Evolutionary conservation across 2,888 invertebrate species (phyloP), one percentile per base, ranked within the genome.

Genomic region (Torymus aiolomorphi): DNA sequence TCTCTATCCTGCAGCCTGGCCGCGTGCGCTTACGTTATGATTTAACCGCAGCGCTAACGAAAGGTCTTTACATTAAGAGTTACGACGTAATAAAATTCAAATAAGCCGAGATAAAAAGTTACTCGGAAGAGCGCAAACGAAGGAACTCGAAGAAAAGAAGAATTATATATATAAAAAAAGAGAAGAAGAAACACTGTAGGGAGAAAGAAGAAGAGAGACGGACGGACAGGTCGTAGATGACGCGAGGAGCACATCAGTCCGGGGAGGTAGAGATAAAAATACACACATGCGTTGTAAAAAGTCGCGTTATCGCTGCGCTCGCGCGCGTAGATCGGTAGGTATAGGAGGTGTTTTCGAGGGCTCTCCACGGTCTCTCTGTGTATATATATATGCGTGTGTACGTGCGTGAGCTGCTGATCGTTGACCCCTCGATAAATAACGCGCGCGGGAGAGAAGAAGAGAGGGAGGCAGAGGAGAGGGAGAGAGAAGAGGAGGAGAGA

Each of bases 351-450:
- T 77, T 76, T 61, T 77, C 73, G 62, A 73, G 56, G 20, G 63
- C 54, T 49, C 54, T 49, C 20, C 72, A 1, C 20, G 20, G 1
- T 49, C 62, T 4, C 24, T 72, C 20, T 77, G 24, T 42, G 73
- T 51, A 49, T 62, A 62, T 24, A 14, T 12, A 14, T 24, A 62
- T 24, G 12, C 14, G 8, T 12, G 8, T 14, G 8, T 14, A 8
- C n/a, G 42, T 24, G 63, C 18, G 63, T 56, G 63, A 56, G n/a
- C 78, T 80, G 84, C 84, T 85, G 85, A 87, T 87, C 87, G 86
- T 88, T 88, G 86, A 87, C 86, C 87, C 86, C 87, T 86, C 86
- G 87, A 89, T 89, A 89, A 89, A 90, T 90, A 90, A 80, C 74
- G 74, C 61, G 86, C 87, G 87, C 88, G 87, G 2, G 42, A 10